Percentiles rank a stretch among this genome's conserved stretches.
Conservation (phyloP, 2,113 vertebrate genomes). For the Pangasianodon gigas region DNA sequence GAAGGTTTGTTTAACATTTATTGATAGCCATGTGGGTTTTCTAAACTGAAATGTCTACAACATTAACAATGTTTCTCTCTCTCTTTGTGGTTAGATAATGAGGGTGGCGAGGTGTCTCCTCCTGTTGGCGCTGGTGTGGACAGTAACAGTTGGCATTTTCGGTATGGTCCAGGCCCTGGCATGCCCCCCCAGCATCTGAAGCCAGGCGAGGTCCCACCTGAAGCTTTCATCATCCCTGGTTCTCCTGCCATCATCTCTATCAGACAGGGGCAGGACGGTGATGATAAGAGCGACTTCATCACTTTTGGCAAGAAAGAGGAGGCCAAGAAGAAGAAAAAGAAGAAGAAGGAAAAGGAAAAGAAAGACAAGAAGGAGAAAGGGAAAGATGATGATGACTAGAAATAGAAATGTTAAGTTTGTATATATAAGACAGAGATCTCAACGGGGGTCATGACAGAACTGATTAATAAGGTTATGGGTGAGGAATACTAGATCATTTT, state of each 20-base stretch:
- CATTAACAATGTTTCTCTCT: conserved; percentile 51
- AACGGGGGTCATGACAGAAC: conserved; percentile 67
- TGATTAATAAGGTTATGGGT: conserved; percentile 50
- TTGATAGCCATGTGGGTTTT: neutral
- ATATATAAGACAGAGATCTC: conserved; percentile 76
- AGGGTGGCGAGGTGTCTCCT: conserved; percentile 94
- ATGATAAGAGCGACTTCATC: conserved; percentile 98
- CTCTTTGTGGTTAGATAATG: conserved; percentile 83
- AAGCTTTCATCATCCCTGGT: conserved; percentile 98
- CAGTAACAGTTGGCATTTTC: conserved; percentile 99
- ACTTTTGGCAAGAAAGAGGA: conserved; percentile 98
- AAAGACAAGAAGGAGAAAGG: conserved; percentile 97
- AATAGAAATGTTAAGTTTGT: conserved; percentile 74
- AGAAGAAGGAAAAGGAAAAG: conserved; percentile 95
- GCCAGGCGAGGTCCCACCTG: conserved; percentile 94
- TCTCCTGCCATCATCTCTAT: conserved; percentile 99
- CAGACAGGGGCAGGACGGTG: conserved; percentile 90
- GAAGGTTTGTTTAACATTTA: neutral
- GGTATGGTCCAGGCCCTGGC: conserved; percentile 85
- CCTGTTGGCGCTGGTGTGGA: conserved; percentile 95
- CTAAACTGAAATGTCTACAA: neutral
- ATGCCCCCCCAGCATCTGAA: conserved; percentile 88
- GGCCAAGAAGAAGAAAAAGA: conserved; percentile 98
- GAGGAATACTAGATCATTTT: neutral
- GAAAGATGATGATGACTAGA: conserved; percentile 94